Percentiles rank a stretch among this genome's conserved stretches.
phyloP scores from a whole-genome alignment of 2,797 vertebrate species.

The Peromyscus aztecus region DNA sequence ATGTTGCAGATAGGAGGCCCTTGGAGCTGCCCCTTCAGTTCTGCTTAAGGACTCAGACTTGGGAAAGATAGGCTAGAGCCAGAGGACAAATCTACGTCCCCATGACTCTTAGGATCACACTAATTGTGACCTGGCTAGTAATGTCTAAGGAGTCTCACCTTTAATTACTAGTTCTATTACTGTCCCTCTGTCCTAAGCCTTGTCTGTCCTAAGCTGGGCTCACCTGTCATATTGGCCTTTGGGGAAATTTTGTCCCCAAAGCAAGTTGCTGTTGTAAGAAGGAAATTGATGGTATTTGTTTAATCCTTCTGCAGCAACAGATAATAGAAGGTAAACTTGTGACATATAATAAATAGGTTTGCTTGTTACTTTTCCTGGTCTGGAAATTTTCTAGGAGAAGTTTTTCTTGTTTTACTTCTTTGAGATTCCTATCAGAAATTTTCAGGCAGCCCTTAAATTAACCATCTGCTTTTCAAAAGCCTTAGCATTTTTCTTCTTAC shows the following conservation, averaged over 20 bases:
- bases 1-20: slow-evolving; percentile 51
- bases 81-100: neutral
- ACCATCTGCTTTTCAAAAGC: slow-evolving; percentile 12
- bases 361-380: slow-evolving; percentile 30
- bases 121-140: neutral
- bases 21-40: slow-evolving; percentile 72
- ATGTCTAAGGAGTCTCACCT: neutral
- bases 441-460: neutral
- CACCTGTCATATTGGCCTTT: neutral
- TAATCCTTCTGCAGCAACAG: slow-evolving; percentile 54
- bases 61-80: neutral
- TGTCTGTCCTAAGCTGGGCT: slow-evolving; percentile 30
- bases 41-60: slow-evolving; percentile 35
- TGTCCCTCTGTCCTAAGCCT: neutral
- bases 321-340: slow-evolving; percentile 57
- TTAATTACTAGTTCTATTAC: slow-evolving; percentile 24
- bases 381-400: slow-evolving; percentile 52
- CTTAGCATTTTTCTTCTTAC: neutral
- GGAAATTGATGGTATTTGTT: slow-evolving; percentile 55
- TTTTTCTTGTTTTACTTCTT: slow-evolving; percentile 20
- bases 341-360: slow-evolving; percentile 34
- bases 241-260: slow-evolving; percentile 56
- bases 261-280: slow-evolving; percentile 53
- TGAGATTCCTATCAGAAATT: neutral
- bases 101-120: neutral